Percentiles rank a stretch among this genome's conserved stretches.
Conservation (phyloP, 2,888 invertebrate genomes). For the Pecten maximus region DNA sequence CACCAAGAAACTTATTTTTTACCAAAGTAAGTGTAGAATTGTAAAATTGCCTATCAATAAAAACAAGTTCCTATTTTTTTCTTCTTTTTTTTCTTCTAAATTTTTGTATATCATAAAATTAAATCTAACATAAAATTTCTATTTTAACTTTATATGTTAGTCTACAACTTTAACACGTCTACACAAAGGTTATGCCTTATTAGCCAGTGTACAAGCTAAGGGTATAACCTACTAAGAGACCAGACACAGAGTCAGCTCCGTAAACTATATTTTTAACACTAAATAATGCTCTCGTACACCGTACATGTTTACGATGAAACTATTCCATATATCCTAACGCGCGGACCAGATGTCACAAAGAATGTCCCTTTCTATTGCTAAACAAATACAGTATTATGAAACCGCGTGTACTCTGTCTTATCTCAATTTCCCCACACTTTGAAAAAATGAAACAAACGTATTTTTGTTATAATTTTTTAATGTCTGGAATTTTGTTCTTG, state of each 20-base stretch:
- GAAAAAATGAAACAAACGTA: neutral
- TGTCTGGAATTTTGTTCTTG: neutral
- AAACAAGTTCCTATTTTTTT: too few relatives aligned
- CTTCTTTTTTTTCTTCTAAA: too few relatives aligned
- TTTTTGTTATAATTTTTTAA: constrained; percentile 4
- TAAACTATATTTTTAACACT: neutral
- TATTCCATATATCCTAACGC: neutral
- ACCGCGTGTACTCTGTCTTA: neutral
- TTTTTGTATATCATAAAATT: too few relatives aligned
- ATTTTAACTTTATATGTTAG: too few relatives aligned
- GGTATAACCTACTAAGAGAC: too few relatives aligned
- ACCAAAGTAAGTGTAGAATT: too few relatives aligned
- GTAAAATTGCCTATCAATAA: too few relatives aligned
- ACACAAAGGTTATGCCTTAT: too few relatives aligned
- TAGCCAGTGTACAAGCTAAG: too few relatives aligned
- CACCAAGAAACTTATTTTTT: neutral
- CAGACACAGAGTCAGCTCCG: neutral
- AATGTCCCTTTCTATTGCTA: constrained; percentile 1
- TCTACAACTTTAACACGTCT: too few relatives aligned
- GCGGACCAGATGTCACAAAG: neutral
- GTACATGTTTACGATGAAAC: neutral
- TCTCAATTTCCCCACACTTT: neutral
- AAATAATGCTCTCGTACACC: neutral
- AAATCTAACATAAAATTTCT: too few relatives aligned
- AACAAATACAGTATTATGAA: neutral